Evolutionary conservation across 2,113 vertebrate genomes (phyloP).

Genomic region (Chaetorhynchus papuensis): DNA sequence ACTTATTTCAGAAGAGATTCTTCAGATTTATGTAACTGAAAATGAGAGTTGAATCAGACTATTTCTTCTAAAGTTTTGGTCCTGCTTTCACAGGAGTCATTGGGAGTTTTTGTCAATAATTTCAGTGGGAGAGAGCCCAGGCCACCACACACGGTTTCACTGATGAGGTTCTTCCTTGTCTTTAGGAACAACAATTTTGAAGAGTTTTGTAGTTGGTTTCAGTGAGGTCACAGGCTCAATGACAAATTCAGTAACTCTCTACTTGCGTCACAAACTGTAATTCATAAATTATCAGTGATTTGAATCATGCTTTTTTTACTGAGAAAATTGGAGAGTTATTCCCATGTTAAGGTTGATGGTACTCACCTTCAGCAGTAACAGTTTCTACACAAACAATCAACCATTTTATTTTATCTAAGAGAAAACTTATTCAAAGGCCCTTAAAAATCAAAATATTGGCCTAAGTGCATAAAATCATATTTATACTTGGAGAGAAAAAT

Average conservation of each 20-base stretch:
- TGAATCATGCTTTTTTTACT: neutral
- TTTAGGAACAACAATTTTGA: neutral
- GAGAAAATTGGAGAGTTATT: neutral
- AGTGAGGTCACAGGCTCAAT: neutral
- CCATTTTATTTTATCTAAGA: neutral
- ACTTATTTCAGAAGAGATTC: neutral
- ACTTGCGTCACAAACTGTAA: neutral
- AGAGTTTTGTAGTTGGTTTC: neutral
- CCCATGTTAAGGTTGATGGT: neutral
- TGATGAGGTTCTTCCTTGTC: neutral
- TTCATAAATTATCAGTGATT: neutral
- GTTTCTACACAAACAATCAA: neutral
- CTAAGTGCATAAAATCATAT: neutral
- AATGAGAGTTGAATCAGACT: neutral
- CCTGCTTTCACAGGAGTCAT: neutral
- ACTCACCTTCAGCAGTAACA: neutral
- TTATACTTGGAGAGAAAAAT: neutral
- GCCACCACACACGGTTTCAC: accelerated
- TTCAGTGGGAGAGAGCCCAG: neutral
- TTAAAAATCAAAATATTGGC: neutral
- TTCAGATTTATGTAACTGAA: neutral
- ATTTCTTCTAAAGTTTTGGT: neutral
- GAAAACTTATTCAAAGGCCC: neutral
- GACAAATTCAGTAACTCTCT: neutral
- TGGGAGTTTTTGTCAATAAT: neutral